Evolutionary conservation across 2,888 invertebrate genomes (phyloP).

Genomic region (Andrena haemorrhoa): DNA sequence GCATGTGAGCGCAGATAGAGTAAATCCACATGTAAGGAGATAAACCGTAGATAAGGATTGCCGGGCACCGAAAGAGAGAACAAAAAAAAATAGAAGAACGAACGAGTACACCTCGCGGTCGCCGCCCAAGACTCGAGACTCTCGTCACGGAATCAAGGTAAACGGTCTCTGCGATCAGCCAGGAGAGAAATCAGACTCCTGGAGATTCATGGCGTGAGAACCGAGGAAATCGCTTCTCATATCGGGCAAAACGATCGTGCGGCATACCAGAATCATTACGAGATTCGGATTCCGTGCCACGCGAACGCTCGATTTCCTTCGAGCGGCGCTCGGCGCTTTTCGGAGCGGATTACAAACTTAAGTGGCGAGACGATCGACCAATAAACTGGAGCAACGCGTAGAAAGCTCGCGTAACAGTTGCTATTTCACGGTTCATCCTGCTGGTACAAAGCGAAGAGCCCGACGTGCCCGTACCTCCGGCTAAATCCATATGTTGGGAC

Average conservation of each 20-base stretch:
- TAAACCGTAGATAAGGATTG: conserved; percentile 64
- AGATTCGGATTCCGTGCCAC: not conserved
- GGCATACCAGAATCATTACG: conserved; percentile 5
- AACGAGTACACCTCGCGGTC: conserved; percentile 20
- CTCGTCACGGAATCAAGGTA: conserved; percentile 49
- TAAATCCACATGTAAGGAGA: conserved; percentile 59
- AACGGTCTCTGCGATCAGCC: conserved; percentile 27
- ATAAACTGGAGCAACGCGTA: conserved; percentile 23
- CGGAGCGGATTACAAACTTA: not conserved
- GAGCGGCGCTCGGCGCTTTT: not conserved
- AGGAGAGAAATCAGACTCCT: conserved; percentile 35
- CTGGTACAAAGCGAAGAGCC: conserved; percentile 33
- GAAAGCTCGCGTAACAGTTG: conserved; percentile 12
- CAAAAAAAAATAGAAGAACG: conserved; percentile 6
- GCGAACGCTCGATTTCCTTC: not conserved
- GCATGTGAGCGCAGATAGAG: conserved; percentile 52
- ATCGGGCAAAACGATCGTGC: conserved; percentile 11
- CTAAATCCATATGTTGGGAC: conserved; percentile 72
- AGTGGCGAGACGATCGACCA: conserved; percentile 1
- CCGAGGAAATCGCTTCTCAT: conserved; percentile 11
- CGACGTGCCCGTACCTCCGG: conserved; percentile 48
- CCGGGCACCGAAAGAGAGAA: conserved; percentile 32
- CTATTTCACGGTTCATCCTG: conserved; percentile 15
- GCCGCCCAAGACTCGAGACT: conserved; percentile 44
- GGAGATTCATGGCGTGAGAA: conserved; percentile 47